phyloP scores from a whole-genome alignment of 2,888 invertebrate genomes.

The Dynastes maya region DNA sequence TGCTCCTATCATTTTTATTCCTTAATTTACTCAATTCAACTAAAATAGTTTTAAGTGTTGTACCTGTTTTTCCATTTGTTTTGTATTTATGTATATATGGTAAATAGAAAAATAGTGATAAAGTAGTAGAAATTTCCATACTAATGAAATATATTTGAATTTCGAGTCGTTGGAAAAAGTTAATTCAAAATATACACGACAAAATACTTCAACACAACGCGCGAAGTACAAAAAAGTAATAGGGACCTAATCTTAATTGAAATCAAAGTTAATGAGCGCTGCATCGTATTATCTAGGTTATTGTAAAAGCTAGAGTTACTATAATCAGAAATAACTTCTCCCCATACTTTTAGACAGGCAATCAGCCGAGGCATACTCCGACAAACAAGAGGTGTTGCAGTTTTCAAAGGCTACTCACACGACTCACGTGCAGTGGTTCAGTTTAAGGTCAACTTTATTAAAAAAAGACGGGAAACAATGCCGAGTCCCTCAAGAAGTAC shows the following conservation, averaged over 20 bases:
- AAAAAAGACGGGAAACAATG: slow-evolving; percentile 42
- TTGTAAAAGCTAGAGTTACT: slow-evolving; percentile 19
- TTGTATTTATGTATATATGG: no score
- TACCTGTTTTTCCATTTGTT: no score
- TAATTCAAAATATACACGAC: not conserved
- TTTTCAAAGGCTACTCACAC: slow-evolving; percentile 47
- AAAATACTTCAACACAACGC: not conserved
- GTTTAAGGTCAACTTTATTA: slow-evolving; percentile 50
- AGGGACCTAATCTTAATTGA: slow-evolving; percentile 33
- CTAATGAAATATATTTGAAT: no score
- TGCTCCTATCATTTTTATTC: no score
- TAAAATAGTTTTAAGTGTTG: no score
- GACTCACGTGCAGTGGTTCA: slow-evolving; percentile 41
- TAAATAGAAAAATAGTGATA: no score
- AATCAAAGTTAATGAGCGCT: slow-evolving; percentile 37
- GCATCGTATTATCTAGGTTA: slow-evolving; percentile 33
- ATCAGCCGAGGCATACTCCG: slow-evolving; percentile 48
- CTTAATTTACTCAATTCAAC: no score
- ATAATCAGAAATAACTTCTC: slow-evolving; percentile 44
- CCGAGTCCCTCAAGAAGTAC: slow-evolving; percentile 39
- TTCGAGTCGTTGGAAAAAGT: no score
- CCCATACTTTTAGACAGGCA: slow-evolving; percentile 37
- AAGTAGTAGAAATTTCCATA: no score
- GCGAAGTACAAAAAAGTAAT: no score
- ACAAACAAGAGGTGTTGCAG: slow-evolving; percentile 49